These are phyloP conservation scores for Drosophila leontia DNA, from an alignment of 1,140 invertebrate genomes.

Conservation along the genomic window DNA sequence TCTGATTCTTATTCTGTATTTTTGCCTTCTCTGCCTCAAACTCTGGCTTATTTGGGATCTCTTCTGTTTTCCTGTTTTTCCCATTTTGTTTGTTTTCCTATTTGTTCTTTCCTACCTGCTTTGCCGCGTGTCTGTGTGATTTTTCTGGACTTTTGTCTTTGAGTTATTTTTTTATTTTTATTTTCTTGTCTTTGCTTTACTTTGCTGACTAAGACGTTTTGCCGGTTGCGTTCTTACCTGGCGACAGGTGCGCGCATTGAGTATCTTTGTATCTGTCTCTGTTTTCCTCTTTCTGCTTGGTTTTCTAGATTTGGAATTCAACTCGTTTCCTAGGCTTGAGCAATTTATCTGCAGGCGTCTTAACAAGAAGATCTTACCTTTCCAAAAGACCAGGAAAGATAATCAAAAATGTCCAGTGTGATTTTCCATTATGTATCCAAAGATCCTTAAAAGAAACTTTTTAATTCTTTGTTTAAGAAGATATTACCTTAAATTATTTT, in stretches of 20 bases:
- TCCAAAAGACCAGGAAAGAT: background rate
- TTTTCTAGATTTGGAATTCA: constrained; percentile 56
- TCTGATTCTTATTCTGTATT: constrained; percentile 6
- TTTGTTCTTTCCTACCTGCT: constrained; percentile 44
- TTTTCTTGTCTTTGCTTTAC: constrained; percentile 26
- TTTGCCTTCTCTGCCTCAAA: background rate
- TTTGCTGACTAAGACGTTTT: constrained; percentile 62
- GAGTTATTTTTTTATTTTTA: constrained; percentile 3
- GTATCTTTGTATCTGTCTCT: constrained; percentile 17
- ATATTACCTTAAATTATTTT: background rate
- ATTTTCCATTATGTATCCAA: background rate
- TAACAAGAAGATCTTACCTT: constrained; percentile 6
- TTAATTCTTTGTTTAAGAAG: background rate
- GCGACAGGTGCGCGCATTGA: constrained; percentile 54
- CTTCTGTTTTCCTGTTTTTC: constrained; percentile 18
- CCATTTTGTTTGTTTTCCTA: constrained; percentile 45
- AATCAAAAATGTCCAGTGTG: background rate
- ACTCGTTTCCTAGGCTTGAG: constrained; percentile 36
- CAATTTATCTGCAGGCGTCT: constrained; percentile 25
- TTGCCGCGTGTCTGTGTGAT: constrained; percentile 29
- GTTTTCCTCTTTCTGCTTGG: constrained; percentile 10
- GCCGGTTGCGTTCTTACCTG: constrained; percentile 62
- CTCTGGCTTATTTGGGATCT: constrained; percentile 24
- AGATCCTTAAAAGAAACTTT: background rate
- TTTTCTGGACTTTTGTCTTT: constrained; percentile 45